These are phyloP conservation scores for Rhinogobius similis DNA, from an alignment of 2,113 vertebrate species.

Conservation along the genomic window DNA sequence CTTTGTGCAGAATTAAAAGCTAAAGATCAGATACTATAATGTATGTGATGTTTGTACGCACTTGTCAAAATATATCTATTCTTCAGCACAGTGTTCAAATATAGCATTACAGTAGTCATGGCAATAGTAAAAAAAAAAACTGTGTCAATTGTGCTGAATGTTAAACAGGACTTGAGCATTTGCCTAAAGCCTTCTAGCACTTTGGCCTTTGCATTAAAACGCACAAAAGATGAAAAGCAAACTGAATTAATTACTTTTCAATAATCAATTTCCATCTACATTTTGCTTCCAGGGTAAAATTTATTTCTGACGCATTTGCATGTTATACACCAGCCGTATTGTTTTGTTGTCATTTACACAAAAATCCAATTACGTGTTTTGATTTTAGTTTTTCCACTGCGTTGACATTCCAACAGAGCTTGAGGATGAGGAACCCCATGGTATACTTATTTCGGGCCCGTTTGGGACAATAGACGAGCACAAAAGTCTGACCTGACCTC, in stretches of 20 bases:
- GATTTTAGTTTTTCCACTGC: not conserved
- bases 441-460: not conserved
- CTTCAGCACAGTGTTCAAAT: conserved; percentile 25
- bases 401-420: not conserved
- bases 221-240: conserved; percentile 13
- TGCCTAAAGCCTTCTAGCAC: conserved; percentile 15
- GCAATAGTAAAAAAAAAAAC: conserved; percentile 13
- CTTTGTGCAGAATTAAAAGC: conserved; percentile 17
- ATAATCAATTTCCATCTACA: conserved; percentile 39
- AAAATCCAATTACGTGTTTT: not conserved
- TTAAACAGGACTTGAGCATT: conserved; percentile 33
- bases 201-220: conserved; percentile 24
- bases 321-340: not conserved
- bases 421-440: not conserved
- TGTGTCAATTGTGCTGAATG: conserved; percentile 15
- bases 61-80: conserved; percentile 27
- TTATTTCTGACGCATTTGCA: conserved; percentile 11
- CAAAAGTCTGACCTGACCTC: conserved; percentile 1
- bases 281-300: conserved; percentile 10
- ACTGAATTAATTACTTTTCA: conserved; percentile 24
- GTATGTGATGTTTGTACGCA: not conserved
- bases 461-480: not conserved
- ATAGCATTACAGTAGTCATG: conserved; percentile 32
- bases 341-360: not conserved
- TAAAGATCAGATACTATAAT: not conserved